A percentile compares a stretch with the other conserved stretches of the same genome.
phyloP scores from a whole-genome alignment of 37 sponge, comb jelly and placozoan species.

The Diacarnus erythraeanus region DNA sequence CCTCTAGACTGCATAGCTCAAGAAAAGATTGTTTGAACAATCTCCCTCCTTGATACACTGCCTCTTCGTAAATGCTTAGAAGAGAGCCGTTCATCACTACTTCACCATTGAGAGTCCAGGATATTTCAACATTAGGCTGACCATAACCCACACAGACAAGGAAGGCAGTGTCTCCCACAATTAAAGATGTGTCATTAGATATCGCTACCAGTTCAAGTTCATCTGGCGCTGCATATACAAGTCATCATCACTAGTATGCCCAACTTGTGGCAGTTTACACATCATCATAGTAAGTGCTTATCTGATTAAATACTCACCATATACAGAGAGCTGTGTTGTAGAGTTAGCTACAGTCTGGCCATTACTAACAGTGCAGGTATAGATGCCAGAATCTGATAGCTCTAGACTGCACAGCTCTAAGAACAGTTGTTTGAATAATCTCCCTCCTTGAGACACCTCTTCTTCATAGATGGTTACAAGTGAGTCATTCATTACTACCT shows the following conservation, averaged over 20 bases:
- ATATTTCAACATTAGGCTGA: conserved; percentile 5
- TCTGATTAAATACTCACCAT: neutral
- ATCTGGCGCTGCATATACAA: neutral
- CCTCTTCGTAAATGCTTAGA: conserved; percentile 11
- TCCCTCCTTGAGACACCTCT: conserved; percentile 4
- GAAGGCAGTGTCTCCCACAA: neutral
- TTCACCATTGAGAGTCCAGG: conserved; percentile 14
- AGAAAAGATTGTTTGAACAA: conserved; percentile 20
- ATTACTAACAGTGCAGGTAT: conserved; percentile 29
- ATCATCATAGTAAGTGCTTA: neutral
- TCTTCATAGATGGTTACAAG: conserved; percentile 28
- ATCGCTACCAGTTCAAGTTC: neutral
- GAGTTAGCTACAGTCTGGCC: neutral
- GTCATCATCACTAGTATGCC: too few species aligned
- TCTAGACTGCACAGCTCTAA: conserved; percentile 27
- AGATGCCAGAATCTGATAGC: conserved; percentile 15
- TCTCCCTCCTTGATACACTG: neutral
- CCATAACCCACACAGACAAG: conserved; percentile 30
- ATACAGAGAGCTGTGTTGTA: conserved; percentile 3
- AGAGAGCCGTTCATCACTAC: neutral
- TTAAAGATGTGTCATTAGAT: neutral
- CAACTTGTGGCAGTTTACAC: too few species aligned
- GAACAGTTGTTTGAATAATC: conserved; percentile 9
- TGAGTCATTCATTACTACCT: conserved; percentile 6
- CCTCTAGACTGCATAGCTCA: conserved; percentile 21